These are phyloP conservation scores for Drosophila guanche DNA, from an alignment of 1,140 invertebrate species.

Conservation along the genomic window DNA sequence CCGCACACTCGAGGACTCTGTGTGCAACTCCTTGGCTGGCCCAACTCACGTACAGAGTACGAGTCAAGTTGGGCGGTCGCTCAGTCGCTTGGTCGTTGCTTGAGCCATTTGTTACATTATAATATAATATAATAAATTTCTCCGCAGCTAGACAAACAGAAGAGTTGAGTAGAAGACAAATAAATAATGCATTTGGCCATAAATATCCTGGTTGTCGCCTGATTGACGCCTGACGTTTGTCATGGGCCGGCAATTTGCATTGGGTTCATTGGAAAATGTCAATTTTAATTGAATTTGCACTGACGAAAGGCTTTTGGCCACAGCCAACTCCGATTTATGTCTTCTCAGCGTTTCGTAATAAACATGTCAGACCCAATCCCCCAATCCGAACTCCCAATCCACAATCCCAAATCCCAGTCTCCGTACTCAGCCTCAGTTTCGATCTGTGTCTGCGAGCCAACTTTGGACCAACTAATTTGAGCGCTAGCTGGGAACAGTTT, in stretches of 20 bases:
- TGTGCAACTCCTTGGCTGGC: constrained; percentile 16
- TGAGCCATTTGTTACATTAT: constrained; percentile 73
- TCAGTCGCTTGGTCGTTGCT: constrained; percentile 9
- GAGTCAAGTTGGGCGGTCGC: constrained; percentile 33
- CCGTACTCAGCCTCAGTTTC: constrained; percentile 16
- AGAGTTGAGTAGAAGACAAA: constrained; percentile 32
- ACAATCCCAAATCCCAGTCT: too few species aligned
- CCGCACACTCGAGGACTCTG: too few species aligned
- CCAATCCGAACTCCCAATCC: too few species aligned
- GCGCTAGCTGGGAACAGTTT: constrained; percentile 45
- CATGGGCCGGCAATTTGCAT: constrained; percentile 60
- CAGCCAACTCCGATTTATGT: constrained; percentile 56
- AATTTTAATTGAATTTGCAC: constrained; percentile 82
- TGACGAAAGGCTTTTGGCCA: constrained; percentile 42
- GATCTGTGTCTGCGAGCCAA: constrained; percentile 25
- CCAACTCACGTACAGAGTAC: constrained; percentile 27
- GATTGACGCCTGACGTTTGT: constrained; percentile 62
- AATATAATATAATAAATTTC: constrained; percentile 73
- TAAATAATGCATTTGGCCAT: constrained; percentile 56
- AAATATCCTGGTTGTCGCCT: constrained; percentile 59
- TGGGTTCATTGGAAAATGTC: constrained; percentile 73
- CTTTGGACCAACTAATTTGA: constrained; percentile 70
- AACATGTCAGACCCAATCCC: constrained; percentile 64
- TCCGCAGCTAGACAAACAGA: constrained; percentile 14
- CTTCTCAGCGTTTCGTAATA: constrained; percentile 58